A percentile compares a stretch with the other conserved stretches of the same genome.
phyloP scores from a whole-genome alignment of 2,888 invertebrate species.

The Macaria notata region DNA sequence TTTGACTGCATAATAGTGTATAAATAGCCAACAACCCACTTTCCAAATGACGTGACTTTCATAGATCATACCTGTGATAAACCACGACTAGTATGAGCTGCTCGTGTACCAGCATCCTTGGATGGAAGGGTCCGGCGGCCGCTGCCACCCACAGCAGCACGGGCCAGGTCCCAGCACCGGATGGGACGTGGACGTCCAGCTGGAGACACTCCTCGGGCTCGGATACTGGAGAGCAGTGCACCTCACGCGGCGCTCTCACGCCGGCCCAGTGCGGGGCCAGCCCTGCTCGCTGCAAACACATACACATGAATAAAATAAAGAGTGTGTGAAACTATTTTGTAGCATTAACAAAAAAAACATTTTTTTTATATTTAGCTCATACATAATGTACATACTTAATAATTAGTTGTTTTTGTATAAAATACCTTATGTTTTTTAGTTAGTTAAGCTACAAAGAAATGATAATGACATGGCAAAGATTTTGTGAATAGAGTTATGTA shows the following conservation, averaged over 20 bases:
- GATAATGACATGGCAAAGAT: too few relatives aligned
- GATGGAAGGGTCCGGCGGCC: slow-evolving; percentile 51
- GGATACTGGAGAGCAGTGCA: slow-evolving; percentile 49
- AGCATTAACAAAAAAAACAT: too few relatives aligned
- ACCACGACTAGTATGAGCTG: slow-evolving; percentile 62
- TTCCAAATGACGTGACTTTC: too few relatives aligned
- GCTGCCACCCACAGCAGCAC: slow-evolving; percentile 68
- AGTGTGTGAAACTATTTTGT: too few relatives aligned
- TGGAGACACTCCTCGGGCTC: slow-evolving; percentile 83
- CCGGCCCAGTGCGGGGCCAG: slow-evolving; percentile 63
- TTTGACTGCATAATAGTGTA: too few relatives aligned
- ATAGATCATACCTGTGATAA: slow-evolving; percentile 55
- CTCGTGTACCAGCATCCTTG: slow-evolving; percentile 54
- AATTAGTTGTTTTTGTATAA: too few relatives aligned
- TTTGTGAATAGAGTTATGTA: too few relatives aligned
- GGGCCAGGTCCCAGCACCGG: slow-evolving; percentile 49
- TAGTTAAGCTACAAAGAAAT: too few relatives aligned
- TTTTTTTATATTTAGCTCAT: too few relatives aligned
- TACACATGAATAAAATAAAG: not conserved
- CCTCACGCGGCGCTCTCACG: slow-evolving; percentile 48
- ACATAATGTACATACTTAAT: too few relatives aligned
- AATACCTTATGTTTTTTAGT: too few relatives aligned
- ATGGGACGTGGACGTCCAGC: slow-evolving; percentile 84
- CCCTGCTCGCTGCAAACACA: slow-evolving; percentile 51
- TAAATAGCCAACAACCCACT: too few relatives aligned